These are phyloP conservation scores for Zaprionus obscuricornis DNA, from an alignment of 2,888 invertebrate genomes.

Conservation along the genomic window DNA sequence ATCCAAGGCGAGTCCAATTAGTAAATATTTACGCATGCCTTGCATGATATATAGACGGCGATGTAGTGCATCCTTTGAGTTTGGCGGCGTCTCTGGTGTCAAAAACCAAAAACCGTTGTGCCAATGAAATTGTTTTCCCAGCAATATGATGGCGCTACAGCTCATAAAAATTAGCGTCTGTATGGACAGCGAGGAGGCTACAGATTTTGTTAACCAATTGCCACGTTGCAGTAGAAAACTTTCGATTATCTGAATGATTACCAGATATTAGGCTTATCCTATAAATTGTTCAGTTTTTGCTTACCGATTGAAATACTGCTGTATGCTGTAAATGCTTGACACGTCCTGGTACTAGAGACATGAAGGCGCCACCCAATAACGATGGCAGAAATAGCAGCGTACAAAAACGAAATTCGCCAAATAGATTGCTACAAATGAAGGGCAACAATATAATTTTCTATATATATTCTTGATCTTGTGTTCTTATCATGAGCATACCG, in stretches of 20 bases:
- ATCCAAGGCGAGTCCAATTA: constrained; percentile 71
- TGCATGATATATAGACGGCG: constrained; percentile 38
- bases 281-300: too few relatives aligned
- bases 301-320: constrained; percentile 72
- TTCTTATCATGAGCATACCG: constrained; percentile 53
- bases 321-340: constrained; percentile 60
- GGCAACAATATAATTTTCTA: not conserved
- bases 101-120: constrained; percentile 73
- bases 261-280: not conserved
- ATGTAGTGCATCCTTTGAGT: not conserved
- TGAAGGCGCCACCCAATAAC: constrained; percentile 42
- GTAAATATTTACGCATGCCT: constrained; percentile 65
- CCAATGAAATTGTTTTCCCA: constrained; percentile 46
- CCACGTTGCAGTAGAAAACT: constrained; percentile 53
- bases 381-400: constrained; percentile 57
- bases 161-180: constrained; percentile 75
- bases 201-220: constrained; percentile 43
- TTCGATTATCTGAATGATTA: constrained; percentile 62
- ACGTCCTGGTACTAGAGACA: constrained; percentile 31
- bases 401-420: constrained; percentile 54
- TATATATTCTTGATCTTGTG: not conserved
- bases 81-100: constrained; percentile 26
- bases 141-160: constrained; percentile 68
- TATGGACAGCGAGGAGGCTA: constrained; percentile 47
- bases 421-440: constrained; percentile 38